These are phyloP conservation scores for Patella caerulea DNA, from an alignment of 2,888 invertebrate species.

Conservation along the genomic window DNA sequence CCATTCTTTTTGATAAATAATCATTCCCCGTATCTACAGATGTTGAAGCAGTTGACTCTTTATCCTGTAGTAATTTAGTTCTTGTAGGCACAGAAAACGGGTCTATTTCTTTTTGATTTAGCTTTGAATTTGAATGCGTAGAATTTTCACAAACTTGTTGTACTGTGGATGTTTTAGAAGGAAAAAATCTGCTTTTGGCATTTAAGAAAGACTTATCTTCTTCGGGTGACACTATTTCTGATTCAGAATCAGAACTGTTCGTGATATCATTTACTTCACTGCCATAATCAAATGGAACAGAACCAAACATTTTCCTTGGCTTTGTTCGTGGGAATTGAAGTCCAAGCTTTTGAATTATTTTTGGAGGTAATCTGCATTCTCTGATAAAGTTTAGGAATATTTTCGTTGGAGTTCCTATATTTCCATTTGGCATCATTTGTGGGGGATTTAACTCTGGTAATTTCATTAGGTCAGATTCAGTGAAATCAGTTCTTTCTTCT, in stretches of 20 bases:
- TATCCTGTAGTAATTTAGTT: neutral
- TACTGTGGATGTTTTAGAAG: neutral
- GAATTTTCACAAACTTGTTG: neutral
- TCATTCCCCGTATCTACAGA: neutral
- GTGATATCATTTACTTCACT: constrained; percentile 27
- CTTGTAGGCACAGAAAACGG: neutral
- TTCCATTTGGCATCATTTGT: constrained; percentile 74
- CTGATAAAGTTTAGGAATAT: constrained; percentile 73
- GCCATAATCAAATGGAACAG: constrained; percentile 72
- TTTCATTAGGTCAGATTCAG: constrained; percentile 56
- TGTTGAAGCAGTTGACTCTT: neutral
- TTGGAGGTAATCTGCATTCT: constrained; percentile 72
- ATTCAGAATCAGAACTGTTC: constrained; percentile 9
- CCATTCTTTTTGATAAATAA: constrained; percentile 1
- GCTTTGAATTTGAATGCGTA: neutral
- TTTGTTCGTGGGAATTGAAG: constrained; percentile 67
- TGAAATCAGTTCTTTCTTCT: constrained; percentile 59
- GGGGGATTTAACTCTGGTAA: constrained; percentile 67
- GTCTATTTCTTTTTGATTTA: neutral
- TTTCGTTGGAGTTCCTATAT: constrained; percentile 75
- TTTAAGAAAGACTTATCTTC: neutral
- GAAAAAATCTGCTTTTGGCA: neutral
- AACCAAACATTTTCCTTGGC: constrained; percentile 70
- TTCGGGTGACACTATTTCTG: constrained; percentile 26
- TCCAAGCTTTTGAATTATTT: constrained; percentile 72